A percentile compares a stretch with the other conserved stretches of the same genome.
These are phyloP conservation scores for Xestia sexstrigata DNA, from an alignment of 2,888 invertebrate species.

Conservation along the genomic window DNA sequence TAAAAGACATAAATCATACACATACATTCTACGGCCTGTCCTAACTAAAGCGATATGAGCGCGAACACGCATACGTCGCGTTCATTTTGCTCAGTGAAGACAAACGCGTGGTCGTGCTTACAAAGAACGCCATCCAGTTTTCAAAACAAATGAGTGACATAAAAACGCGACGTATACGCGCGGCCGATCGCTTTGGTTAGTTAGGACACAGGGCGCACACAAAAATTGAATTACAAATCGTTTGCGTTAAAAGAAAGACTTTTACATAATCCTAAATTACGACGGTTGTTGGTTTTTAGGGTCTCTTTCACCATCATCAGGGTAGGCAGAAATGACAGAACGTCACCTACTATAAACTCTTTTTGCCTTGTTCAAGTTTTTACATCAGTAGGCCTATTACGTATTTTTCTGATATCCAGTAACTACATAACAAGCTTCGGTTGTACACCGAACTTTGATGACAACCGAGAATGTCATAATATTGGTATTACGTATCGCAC, in stretches of 20 bases:
- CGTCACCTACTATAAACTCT: too few relatives aligned
- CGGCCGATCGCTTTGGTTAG: neutral
- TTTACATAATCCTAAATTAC: neutral
- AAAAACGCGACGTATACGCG: neutral
- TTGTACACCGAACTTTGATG: too few relatives aligned
- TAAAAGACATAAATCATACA: constrained; percentile 7
- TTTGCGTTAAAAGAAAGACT: too few relatives aligned
- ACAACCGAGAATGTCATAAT: too few relatives aligned
- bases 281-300: too few relatives aligned
- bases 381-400: too few relatives aligned
- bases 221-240: neutral
- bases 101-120: neutral
- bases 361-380: too few relatives aligned
- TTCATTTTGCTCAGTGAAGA: neutral
- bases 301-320: too few relatives aligned
- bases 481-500: too few relatives aligned
- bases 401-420: too few relatives aligned
- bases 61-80: neutral
- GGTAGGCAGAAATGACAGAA: too few relatives aligned
- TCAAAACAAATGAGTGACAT: neutral
- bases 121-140: neutral
- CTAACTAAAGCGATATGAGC: neutral
- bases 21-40: neutral
- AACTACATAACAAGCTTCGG: too few relatives aligned
- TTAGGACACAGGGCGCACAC: neutral